Conservation (phyloP, 2,888 invertebrate species). For the Hirtodrosophila duncani region DNA sequence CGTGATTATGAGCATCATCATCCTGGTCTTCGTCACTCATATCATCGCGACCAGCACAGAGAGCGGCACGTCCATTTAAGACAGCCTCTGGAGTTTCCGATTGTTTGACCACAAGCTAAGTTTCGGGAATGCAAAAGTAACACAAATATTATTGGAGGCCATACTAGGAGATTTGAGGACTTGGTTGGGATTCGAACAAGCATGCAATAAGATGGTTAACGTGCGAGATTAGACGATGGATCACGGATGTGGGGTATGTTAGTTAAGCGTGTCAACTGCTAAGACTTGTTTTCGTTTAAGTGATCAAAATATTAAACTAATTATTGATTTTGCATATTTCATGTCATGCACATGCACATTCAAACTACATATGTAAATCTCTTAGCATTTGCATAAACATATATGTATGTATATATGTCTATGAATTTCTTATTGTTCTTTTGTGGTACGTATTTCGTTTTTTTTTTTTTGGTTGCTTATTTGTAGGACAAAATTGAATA, state of each 20-base stretch:
- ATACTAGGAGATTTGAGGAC: background rate
- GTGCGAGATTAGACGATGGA: too few species aligned
- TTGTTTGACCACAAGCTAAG: constrained; percentile 81
- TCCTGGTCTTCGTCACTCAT: constrained; percentile 82
- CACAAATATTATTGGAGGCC: constrained; percentile 19
- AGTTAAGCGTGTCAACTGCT: too few species aligned
- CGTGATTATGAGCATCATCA: constrained; percentile 79
- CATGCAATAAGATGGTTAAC: too few species aligned
- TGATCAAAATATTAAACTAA: too few species aligned
- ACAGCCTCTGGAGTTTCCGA: constrained; percentile 82
- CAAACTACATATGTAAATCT: constrained; percentile 1
- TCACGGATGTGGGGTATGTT: too few species aligned
- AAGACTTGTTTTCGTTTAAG: too few species aligned
- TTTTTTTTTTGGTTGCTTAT: constrained; percentile 38
- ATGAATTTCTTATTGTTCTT: constrained; percentile 27
- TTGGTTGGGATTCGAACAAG: background rate
- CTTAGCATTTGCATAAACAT: too few species aligned
- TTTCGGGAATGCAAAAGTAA: constrained; percentile 26
- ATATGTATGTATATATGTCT: too few species aligned
- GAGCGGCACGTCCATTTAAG: constrained; percentile 88
- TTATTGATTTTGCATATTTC: too few species aligned
- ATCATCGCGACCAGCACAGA: constrained; percentile 87
- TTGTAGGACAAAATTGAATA: constrained; percentile 75
- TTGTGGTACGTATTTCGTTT: constrained; percentile 17
- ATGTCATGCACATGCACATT: constrained; percentile 10